Evolutionary conservation across 2,797 vertebrate species (phyloP).

Genomic region (Phrynocephalus forsythii): DNA sequence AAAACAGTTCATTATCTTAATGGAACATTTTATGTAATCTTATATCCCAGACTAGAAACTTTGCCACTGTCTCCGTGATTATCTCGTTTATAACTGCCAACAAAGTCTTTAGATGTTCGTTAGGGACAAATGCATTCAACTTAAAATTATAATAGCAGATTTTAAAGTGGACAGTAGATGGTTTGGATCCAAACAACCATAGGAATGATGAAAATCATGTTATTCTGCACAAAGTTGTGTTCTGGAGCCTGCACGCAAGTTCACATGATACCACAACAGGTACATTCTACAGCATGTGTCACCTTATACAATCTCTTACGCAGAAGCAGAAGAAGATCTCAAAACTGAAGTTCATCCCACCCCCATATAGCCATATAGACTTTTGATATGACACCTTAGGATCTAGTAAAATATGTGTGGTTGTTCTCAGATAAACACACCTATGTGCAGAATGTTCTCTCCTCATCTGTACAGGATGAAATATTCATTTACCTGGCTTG

Average conservation of each 20-base stretch:
- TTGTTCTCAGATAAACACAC: not conserved
- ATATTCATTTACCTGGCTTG: not conserved
- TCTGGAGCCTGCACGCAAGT: not conserved
- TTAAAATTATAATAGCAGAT: not conserved
- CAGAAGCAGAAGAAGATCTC: no score
- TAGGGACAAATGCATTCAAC: no score
- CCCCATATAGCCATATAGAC: not conserved
- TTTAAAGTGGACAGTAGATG: not conserved
- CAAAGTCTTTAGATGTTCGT: no score
- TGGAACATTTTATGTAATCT: no score
- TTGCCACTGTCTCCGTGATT: no score
- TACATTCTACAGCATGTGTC: not conserved
- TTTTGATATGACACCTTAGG: not conserved
- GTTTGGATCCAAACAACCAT: not conserved
- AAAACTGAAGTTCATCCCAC: not conserved
- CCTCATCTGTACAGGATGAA: constrained; percentile 16
- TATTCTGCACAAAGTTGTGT: not conserved
- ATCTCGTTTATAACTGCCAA: no score
- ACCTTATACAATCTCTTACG: not conserved
- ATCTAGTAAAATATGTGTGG: not conserved
- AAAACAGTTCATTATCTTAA: no score
- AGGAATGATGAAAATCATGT: not conserved
- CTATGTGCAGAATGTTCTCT: constrained; percentile 17
- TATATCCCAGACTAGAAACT: no score
- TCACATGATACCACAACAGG: not conserved